Percentiles rank a stretch among this genome's conserved stretches.
Evolutionary conservation across 2,888 invertebrate species (phyloP).

Genomic region (Myopa testacea): DNA sequence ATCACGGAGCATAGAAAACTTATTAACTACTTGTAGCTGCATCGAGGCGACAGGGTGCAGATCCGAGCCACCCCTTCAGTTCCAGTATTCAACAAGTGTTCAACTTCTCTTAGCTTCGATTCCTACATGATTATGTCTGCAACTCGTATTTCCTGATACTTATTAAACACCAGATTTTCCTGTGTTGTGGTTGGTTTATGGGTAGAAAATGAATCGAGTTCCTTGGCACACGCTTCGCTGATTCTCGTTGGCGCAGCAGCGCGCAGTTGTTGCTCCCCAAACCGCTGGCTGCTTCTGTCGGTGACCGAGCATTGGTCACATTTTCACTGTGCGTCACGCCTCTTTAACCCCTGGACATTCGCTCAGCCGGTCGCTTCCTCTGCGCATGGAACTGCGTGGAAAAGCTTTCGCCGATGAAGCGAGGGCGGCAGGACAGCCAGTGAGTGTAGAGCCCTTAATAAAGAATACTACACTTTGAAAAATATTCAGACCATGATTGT

Average conservation of each 20-base stretch:
- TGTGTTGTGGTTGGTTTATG: neutral
- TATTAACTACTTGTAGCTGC: conserved; percentile 38
- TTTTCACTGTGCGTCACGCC: conserved; percentile 25
- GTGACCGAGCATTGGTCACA: conserved; percentile 9
- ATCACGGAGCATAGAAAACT: neutral
- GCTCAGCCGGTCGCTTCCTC: conserved; percentile 1
- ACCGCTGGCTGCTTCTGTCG: neutral
- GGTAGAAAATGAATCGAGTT: neutral
- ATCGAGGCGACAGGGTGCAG: conserved; percentile 45
- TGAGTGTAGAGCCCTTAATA: neutral
- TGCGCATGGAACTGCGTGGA: conserved; percentile 6
- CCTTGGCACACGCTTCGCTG: conserved; percentile 30
- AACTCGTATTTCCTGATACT: neutral
- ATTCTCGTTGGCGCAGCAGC: conserved; percentile 20
- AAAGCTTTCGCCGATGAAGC: conserved; percentile 22
- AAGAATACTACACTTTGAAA: neutral
- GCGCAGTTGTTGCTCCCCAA: neutral
- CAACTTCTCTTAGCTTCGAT: neutral
- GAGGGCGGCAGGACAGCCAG: neutral
- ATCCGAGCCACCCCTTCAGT: neutral
- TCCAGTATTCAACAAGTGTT: neutral
- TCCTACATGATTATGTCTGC: neutral
- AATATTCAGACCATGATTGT: neutral
- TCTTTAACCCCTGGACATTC: conserved; percentile 36
- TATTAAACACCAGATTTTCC: neutral